Percentiles rank a stretch among this genome's conserved stretches.
phyloP scores from a whole-genome alignment of 2,888 invertebrate genomes.

The Thymelicus sylvestris region DNA sequence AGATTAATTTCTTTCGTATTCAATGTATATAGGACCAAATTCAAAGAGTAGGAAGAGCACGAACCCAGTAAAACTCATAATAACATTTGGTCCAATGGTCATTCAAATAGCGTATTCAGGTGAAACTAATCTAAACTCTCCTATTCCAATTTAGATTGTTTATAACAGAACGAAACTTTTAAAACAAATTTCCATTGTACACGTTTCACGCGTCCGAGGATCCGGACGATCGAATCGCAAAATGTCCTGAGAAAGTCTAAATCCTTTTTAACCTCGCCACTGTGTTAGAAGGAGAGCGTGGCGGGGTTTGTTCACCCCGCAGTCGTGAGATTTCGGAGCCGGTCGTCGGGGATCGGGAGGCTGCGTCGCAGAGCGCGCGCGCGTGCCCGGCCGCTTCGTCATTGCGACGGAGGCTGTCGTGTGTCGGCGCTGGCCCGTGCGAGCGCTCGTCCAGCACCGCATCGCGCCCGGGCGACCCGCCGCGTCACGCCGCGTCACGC shows the following conservation, averaged over 20 bases:
- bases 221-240: constrained; percentile 70
- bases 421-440: constrained; percentile 80
- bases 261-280: constrained; percentile 81
- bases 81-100: too few species aligned
- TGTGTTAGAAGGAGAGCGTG: constrained; percentile 80
- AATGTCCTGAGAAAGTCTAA: constrained; percentile 77
- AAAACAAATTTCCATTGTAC: constrained; percentile 4
- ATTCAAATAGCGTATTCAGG: too few species aligned
- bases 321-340: constrained; percentile 69
- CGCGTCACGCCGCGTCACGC: constrained; percentile 59
- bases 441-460: constrained; percentile 70
- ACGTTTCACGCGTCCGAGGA: constrained; percentile 46
- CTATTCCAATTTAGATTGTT: neutral
- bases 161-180: constrained; percentile 2
- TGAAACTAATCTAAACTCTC: too few species aligned
- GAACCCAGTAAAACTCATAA: too few species aligned
- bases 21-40: too few species aligned
- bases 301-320: constrained; percentile 81
- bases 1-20: too few species aligned
- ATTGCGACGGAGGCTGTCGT: constrained; percentile 84
- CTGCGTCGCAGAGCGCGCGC: constrained; percentile 80
- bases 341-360: constrained; percentile 76
- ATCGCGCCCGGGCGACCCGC: constrained; percentile 54
- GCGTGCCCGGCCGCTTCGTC: constrained; percentile 83
- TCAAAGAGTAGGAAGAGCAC: too few species aligned